phyloP scores from a whole-genome alignment of 2,888 invertebrate genomes.

The Oligia latruncula region DNA sequence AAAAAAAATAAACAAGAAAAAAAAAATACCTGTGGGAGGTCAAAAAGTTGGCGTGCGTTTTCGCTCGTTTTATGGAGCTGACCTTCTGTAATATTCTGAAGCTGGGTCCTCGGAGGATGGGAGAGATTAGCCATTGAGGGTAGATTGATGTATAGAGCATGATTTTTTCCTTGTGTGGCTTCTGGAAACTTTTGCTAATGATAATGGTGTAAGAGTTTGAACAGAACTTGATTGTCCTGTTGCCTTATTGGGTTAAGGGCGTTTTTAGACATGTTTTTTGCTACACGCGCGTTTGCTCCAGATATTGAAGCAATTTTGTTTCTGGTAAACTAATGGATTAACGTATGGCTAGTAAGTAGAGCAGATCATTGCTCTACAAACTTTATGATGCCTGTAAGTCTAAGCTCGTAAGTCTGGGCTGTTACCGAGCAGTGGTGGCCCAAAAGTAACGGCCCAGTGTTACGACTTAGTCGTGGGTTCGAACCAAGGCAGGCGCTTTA shows the following conservation, averaged over 20 bases:
- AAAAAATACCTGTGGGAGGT: not conserved
- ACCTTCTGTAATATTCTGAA: conserved; percentile 15
- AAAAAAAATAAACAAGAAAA: no score
- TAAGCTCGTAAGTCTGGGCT: no score
- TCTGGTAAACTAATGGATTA: not conserved
- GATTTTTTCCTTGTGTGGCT: conserved; percentile 33
- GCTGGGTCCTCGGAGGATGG: not conserved
- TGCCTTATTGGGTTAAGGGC: not conserved
- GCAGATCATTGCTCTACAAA: no score
- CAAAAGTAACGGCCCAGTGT: no score
- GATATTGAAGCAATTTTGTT: not conserved
- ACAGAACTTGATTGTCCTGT: conserved; percentile 16
- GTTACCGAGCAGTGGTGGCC: no score
- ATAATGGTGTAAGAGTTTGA: conserved; percentile 27
- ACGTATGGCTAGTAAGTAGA: not conserved
- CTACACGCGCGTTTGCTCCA: not conserved
- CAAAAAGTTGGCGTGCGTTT: not conserved
- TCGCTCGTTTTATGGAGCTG: not conserved
- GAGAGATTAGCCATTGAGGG: conserved; percentile 40
- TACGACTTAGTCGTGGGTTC: no score
- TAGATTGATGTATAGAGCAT: conserved; percentile 46
- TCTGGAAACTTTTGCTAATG: conserved; percentile 19
- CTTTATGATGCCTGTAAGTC: no score
- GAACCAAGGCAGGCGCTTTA: no score
- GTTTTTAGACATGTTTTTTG: not conserved